Evolutionary conservation across 2,797 vertebrate species (phyloP).

Genomic region (Ptychobarbus kaznakovi): DNA sequence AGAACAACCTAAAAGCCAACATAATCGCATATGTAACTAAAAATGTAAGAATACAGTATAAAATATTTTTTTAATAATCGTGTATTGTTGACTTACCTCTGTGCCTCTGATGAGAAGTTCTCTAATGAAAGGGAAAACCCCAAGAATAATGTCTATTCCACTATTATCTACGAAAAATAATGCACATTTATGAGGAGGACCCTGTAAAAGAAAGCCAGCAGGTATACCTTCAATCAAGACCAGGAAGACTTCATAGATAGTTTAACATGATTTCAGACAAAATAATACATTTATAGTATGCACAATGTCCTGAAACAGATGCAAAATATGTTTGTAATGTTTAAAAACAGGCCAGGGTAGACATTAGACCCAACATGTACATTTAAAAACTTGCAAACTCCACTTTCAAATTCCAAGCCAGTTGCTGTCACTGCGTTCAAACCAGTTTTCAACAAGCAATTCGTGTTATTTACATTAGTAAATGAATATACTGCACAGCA

Average conservation of each 20-base stretch:
- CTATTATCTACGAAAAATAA: slow-evolving; percentile 99
- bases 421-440: neutral
- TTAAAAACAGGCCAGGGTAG: neutral
- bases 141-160: slow-evolving; percentile 98
- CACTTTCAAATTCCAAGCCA: neutral
- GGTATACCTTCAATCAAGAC: slow-evolving; percentile 58
- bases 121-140: slow-evolving; percentile 98
- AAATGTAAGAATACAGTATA: neutral
- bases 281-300: neutral
- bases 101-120: slow-evolving; percentile 96
- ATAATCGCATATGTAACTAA: neutral
- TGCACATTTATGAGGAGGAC: slow-evolving; percentile 98
- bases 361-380: neutral
- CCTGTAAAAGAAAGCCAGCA: slow-evolving; percentile 91
- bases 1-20: slow-evolving; percentile 84
- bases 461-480: neutral
- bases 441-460: neutral
- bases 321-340: neutral
- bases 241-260: slow-evolving; percentile 49
- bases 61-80: neutral
- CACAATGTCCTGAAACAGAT: neutral
- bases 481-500: neutral
- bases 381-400: neutral
- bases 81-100: slow-evolving; percentile 82
- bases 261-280: slow-evolving; percentile 54